These are phyloP conservation scores for Eremobia ochroleuca DNA, from an alignment of 2,888 invertebrate genomes.

Conservation along the genomic window DNA sequence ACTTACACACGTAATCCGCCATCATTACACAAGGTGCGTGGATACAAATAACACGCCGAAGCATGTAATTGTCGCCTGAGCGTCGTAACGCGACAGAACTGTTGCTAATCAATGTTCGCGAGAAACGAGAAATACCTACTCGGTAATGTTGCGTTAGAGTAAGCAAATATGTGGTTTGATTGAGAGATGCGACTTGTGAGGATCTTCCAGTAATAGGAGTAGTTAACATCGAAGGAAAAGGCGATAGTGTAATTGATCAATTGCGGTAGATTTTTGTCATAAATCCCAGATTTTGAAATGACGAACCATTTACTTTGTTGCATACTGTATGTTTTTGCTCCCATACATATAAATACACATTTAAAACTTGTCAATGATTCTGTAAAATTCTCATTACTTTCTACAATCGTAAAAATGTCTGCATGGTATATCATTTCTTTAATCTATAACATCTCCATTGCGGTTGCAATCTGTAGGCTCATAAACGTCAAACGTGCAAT, in stretches of 20 bases:
- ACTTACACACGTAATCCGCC: slow-evolving; percentile 13
- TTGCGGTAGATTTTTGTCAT: neutral
- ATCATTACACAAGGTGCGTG: slow-evolving; percentile 25
- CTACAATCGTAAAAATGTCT: slow-evolving; percentile 22
- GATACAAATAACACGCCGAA: slow-evolving; percentile 39
- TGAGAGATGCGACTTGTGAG: neutral
- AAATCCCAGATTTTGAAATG: neutral
- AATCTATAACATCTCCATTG: slow-evolving; percentile 26
- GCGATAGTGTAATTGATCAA: no score
- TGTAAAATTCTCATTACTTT: slow-evolving; percentile 13
- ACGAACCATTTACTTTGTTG: neutral
- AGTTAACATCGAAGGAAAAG: no score
- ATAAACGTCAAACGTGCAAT: slow-evolving; percentile 43
- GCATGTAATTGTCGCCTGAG: slow-evolving; percentile 50
- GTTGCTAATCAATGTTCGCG: slow-evolving; percentile 50
- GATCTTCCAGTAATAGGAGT: neutral
- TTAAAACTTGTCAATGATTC: slow-evolving; percentile 5
- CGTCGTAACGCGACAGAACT: slow-evolving; percentile 22
- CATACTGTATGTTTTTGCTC: slow-evolving; percentile 4
- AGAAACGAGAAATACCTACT: no score
- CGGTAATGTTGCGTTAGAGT: slow-evolving; percentile 32
- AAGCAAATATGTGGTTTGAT: slow-evolving; percentile 28
- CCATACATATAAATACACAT: neutral
- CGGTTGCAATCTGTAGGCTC: slow-evolving; percentile 26
- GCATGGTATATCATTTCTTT: neutral